These are phyloP conservation scores for Anolis carolinensis DNA, from an alignment of 2,113 vertebrate genomes.

Conservation along the genomic window DNA sequence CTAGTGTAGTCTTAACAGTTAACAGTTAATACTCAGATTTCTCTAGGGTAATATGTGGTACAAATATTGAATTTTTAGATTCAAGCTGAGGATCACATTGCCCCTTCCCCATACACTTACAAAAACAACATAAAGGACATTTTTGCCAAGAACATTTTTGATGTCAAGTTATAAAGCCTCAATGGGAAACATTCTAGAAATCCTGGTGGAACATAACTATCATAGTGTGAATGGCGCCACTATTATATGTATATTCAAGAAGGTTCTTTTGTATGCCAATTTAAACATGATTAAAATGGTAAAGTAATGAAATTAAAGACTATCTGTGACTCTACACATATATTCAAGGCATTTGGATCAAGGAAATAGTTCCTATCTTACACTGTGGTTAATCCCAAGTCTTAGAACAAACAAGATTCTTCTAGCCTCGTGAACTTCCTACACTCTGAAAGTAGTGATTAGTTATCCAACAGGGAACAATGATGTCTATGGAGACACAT, in stretches of 20 bases:
- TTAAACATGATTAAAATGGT: constrained; percentile 5
- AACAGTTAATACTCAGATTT: neutral
- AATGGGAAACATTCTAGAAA: constrained; percentile 14
- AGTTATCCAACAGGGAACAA: neutral
- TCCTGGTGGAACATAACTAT: constrained; percentile 30
- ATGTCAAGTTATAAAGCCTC: constrained; percentile 4
- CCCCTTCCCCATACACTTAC: neutral
- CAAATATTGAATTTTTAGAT: constrained; percentile 10
- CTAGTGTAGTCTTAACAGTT: neutral
- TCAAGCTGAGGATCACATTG: constrained; percentile 9
- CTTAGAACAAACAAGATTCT: neutral
- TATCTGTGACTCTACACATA: neutral
- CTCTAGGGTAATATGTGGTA: neutral
- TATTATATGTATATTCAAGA: neutral
- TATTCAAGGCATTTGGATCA: constrained; percentile 16
- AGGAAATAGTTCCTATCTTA: constrained; percentile 46
- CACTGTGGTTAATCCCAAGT: neutral
- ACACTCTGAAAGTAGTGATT: neutral
- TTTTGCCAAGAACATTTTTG: constrained; percentile 8
- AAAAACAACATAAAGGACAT: constrained; percentile 10
- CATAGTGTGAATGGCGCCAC: constrained; percentile 23
- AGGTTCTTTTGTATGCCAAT: neutral
- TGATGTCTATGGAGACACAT: neutral
- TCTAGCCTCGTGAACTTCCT: neutral
- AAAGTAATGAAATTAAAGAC: constrained; percentile 10